Evolutionary conservation across 2,797 vertebrate genomes (phyloP).

Genomic region (Peromyscus melanophrys): DNA sequence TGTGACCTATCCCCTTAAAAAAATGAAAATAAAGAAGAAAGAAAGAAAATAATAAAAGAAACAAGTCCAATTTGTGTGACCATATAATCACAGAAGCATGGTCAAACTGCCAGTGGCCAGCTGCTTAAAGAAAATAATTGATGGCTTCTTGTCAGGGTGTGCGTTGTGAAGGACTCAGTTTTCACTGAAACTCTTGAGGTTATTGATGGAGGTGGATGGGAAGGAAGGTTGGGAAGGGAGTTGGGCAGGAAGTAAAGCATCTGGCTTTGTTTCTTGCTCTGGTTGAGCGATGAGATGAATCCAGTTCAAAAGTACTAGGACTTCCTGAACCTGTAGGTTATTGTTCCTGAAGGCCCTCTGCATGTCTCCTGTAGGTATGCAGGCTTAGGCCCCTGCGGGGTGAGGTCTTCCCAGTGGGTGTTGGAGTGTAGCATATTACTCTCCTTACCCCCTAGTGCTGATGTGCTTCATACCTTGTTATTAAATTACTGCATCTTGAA

Average conservation of each 20-base stretch:
- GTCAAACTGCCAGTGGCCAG: background rate
- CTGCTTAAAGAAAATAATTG: background rate
- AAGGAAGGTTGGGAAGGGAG: background rate
- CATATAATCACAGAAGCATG: background rate
- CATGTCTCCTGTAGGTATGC: background rate
- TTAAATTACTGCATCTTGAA: background rate
- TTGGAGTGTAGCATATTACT: rapidly evolving
- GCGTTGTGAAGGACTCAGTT: background rate
- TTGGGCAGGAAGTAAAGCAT: background rate
- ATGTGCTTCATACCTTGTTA: background rate
- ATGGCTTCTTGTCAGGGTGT: background rate
- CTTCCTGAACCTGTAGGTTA: rapidly evolving
- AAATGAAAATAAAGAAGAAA: too few relatives aligned
- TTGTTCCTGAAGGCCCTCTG: background rate
- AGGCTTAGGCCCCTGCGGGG: background rate
- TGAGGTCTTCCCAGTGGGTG: too few relatives aligned
- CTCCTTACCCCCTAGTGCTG: rapidly evolving
- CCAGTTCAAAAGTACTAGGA: background rate
- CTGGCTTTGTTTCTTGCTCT: background rate
- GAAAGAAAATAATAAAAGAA: too few relatives aligned
- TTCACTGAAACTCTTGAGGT: background rate
- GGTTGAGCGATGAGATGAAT: too few relatives aligned
- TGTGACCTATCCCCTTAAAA: too few relatives aligned
- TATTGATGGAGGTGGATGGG: too few relatives aligned
- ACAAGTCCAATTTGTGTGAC: background rate